Base-by-base conservation (phyloP, 64 coral and sea anemone species). In the Montipora cactus region DNA sequence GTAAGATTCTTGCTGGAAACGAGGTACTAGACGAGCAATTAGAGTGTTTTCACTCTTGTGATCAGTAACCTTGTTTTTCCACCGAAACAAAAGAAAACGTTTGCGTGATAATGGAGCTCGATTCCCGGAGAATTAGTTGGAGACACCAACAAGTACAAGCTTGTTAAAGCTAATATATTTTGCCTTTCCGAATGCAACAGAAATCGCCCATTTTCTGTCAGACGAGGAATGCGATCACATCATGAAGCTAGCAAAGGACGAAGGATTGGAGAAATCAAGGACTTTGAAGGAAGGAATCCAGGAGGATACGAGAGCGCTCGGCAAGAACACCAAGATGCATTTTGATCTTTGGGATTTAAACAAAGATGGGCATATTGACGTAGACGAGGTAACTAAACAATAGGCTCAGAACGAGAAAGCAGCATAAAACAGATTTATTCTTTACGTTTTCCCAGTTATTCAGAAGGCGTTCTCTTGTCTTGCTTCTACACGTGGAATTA, bases 131-230 rank as follows among this genome's bases (percentile, higher is more conserved):
- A 37, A 37, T 37, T 37, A 37, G 37, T 37, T 37, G 37, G 37
- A 37, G 37, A 37, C 37, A 37, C 37, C 37, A 37, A 37, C 11
- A 11, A 57, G 53, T 57, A 57, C 6, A 57, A 57, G 11, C 53
- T 6, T 57, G 11, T 57, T 57, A 11, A 57, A 57, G 14, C 61
- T 64, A 16, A 14, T 4, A 12, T 64, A 64, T 64, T 15, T 11
- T 16, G 61, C 2, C 61, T 64, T 64, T 64, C 14, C 14, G 61
- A 64, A 64, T 64, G 19, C 70, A 46, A 19, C 22, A 97, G 95
- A 97, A 87, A 94, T 97, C 7, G 52, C 83, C 12, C 3, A 97
- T 81, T 97, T 97, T 77, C 89, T 97, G 0, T 97, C 89, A 37
- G 84, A 58, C 15, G 77, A 88, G 5, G 96, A 97, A 74, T 95